Conservation (phyloP, 2,113 vertebrate genomes). For the Varanus salvator region DNA sequence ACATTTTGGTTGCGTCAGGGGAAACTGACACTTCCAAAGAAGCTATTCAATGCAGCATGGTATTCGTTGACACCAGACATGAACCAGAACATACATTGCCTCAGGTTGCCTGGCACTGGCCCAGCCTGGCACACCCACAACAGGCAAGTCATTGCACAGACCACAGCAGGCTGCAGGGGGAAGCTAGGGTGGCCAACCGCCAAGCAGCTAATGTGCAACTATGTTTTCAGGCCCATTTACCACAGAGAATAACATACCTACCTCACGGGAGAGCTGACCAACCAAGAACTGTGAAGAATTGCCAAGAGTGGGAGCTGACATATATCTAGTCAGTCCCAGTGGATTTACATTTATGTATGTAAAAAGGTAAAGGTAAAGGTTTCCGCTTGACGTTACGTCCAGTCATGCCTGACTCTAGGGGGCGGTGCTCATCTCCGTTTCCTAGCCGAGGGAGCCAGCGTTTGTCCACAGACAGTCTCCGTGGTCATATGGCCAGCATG, state of each 20-base stretch:
- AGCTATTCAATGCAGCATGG: neutral
- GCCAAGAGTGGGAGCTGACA: neutral
- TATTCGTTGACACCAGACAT: neutral
- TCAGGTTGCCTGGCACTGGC: neutral
- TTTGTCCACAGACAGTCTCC: too few relatives aligned
- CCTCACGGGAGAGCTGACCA: neutral
- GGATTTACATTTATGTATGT: neutral
- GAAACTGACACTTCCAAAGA: neutral
- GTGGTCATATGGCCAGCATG: too few relatives aligned
- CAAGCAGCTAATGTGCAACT: conserved; percentile 5
- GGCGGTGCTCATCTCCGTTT: too few relatives aligned
- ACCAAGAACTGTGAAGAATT: neutral
- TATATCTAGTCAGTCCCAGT: neutral
- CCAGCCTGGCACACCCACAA: neutral
- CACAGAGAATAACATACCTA: neutral
- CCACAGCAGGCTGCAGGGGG: neutral
- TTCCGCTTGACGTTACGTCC: too few relatives aligned
- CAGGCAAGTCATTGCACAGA: conserved; percentile 15
- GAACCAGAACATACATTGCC: neutral
- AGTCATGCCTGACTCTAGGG: too few relatives aligned
- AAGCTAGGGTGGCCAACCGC: conserved; percentile 7
- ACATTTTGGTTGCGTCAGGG: neutral
- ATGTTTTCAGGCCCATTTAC: neutral
- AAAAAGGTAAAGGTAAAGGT: too few relatives aligned
- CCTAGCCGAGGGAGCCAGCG: too few relatives aligned